These are phyloP conservation scores for Heliconius eleuchia DNA, from an alignment of 1,140 invertebrate genomes.

Conservation along the genomic window DNA sequence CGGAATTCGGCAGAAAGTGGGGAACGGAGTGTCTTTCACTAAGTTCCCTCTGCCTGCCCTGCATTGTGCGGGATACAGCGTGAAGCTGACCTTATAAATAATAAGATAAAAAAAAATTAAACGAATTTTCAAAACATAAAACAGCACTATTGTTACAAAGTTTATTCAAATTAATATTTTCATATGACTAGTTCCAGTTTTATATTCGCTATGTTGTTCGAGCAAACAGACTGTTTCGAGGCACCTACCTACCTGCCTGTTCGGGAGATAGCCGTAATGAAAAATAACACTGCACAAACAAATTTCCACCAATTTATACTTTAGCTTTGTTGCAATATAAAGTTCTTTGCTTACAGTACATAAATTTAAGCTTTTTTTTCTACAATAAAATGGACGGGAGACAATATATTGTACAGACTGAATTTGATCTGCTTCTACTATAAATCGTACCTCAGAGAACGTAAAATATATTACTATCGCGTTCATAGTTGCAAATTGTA, in stretches of 20 bases:
- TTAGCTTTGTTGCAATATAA: not conserved
- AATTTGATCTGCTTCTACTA: constrained; percentile 10
- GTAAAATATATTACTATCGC: constrained; percentile 7
- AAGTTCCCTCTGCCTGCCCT: too few species aligned
- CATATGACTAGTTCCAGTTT: constrained; percentile 43
- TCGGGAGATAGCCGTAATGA: constrained; percentile 50
- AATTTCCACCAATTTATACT: constrained; percentile 29
- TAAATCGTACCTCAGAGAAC: constrained; percentile 1
- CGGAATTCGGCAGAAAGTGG: too few species aligned
- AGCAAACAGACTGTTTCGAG: constrained; percentile 47
- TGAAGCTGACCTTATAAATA: too few species aligned
- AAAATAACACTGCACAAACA: constrained; percentile 53
- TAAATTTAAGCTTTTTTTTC: constrained; percentile 3
- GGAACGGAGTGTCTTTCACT: too few species aligned
- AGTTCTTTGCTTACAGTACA: constrained; percentile 10
- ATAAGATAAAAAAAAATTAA: not conserved
- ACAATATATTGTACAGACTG: constrained; percentile 2
- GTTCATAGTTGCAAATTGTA: not conserved
- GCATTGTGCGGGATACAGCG: too few species aligned
- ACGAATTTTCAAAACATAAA: not conserved
- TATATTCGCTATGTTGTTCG: constrained; percentile 52
- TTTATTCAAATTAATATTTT: constrained; percentile 47
- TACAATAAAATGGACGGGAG: not conserved
- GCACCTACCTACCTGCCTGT: constrained; percentile 47
- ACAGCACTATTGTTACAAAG: constrained; percentile 14